Conservation (phyloP, 1,140 invertebrate species). For the Drosophila eugracilis region DNA sequence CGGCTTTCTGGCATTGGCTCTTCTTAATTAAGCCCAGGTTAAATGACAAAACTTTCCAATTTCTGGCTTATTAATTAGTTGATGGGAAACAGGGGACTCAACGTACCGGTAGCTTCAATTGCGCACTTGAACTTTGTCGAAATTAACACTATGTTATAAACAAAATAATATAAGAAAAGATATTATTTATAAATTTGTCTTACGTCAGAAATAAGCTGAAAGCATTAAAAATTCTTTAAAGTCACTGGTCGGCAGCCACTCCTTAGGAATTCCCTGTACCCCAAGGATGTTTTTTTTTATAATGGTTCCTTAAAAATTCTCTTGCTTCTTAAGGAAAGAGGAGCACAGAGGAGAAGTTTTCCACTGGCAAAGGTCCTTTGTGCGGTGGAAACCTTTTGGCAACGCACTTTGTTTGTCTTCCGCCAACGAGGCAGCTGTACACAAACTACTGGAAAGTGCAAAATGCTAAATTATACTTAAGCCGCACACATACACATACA, state of each 20-base stretch:
- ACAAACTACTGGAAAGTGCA: slow-evolving; percentile 54
- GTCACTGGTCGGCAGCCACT: neutral
- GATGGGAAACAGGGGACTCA: neutral
- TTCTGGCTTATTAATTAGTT: slow-evolving; percentile 59
- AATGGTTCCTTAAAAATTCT: slow-evolving; percentile 41
- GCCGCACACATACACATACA: slow-evolving; percentile 18
- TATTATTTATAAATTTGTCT: too few relatives aligned
- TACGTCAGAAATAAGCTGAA: neutral
- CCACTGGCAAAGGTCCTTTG: slow-evolving; percentile 28
- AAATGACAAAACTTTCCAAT: slow-evolving; percentile 58
- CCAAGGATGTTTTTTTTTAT: slow-evolving; percentile 36
- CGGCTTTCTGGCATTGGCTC: slow-evolving; percentile 30
- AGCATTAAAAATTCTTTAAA: slow-evolving; percentile 5
- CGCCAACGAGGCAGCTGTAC: slow-evolving; percentile 16
- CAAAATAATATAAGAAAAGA: neutral
- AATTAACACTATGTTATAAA: neutral
- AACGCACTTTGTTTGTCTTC: slow-evolving; percentile 63
- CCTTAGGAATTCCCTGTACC: slow-evolving; percentile 3
- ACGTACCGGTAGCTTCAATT: slow-evolving; percentile 9
- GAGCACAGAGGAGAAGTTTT: slow-evolving; percentile 6
- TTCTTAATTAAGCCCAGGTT: slow-evolving; percentile 60
- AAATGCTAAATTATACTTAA: slow-evolving; percentile 76
- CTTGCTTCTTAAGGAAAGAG: slow-evolving; percentile 14
- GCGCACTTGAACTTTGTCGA: slow-evolving; percentile 30
- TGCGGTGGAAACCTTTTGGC: slow-evolving; percentile 47